Percentiles rank a stretch among this genome's conserved stretches.
Evolutionary conservation across 35 echinoderm and acorn worm genomes (phyloP).

Genomic region (Apostichopus californicus): DNA sequence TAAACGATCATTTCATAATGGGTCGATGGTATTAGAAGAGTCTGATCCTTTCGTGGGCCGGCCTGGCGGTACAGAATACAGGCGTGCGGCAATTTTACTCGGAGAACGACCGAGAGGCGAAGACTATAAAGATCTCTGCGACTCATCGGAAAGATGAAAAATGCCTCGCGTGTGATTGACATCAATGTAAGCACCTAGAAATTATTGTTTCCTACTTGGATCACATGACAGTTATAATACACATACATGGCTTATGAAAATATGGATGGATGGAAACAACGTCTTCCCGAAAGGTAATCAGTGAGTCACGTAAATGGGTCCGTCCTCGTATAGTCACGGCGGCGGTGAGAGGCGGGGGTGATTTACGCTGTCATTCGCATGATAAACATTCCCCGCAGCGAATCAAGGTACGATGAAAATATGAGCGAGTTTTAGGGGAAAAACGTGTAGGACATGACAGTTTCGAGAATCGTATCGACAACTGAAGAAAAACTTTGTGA

Average conservation of each 20-base stretch:
- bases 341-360: neutral
- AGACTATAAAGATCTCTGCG: too few species aligned
- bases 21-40: too few species aligned
- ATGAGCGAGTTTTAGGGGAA: neutral
- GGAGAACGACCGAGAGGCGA: too few species aligned
- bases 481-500: too few species aligned
- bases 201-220: neutral
- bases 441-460: neutral
- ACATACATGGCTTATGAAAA: neutral
- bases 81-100: too few species aligned
- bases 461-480: neutral
- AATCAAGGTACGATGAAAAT: too few species aligned
- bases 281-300: neutral
- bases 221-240: neutral
- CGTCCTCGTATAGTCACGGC: neutral
- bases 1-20: too few species aligned
- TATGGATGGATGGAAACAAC: neutral
- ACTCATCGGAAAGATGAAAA: too few species aligned
- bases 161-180: neutral
- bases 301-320: neutral
- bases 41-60: too few species aligned
- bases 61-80: too few species aligned
- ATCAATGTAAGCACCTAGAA: neutral
- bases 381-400: too few species aligned
- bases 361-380: neutral